Base-by-base conservation (phyloP, 2,113 vertebrate genomes). In the Lipotes vexillifer region DNA sequence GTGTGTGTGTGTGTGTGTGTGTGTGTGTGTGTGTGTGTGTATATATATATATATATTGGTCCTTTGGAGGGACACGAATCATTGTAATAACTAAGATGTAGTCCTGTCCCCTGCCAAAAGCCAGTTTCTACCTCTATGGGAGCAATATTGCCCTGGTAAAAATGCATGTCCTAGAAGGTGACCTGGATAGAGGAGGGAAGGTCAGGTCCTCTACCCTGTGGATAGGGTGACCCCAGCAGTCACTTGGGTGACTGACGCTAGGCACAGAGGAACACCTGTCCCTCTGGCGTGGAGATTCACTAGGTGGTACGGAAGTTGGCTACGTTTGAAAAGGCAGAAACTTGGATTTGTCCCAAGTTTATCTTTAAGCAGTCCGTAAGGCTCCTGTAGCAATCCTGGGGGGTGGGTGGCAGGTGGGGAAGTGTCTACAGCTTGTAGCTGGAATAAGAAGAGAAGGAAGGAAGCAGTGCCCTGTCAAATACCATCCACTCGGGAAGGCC, bases 1-100 rank as follows among this genome's bases (percentile, higher is more conserved):
- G 11, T 46, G 46, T 46, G 46, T 46, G 46, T 46, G 2, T 46
- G 2, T 46, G 6, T 44, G 1, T 46, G 0, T 27, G 7, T 21
- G 6, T 25, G 33, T 23, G 13, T 72, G 1, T 83, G 0, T 20
- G 9, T 68, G 9, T 17, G 1, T 52, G 3, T 15, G 4, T 52
- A 4, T 49, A 49, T 4, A 52, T 52, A 52, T 52, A 72, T 18
- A 8, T 36, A 33, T 41, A 8, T 21, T 36, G 15, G 12, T 75
- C 33, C 41, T 65, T 41, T 2, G 59, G 52, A 86, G 4, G 13
- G 29, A 3, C 61, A 25, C 5, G 23, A 46, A 27, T 59, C 10
- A 9, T 57, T 81, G 29, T 72, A 27, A 8, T 21, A 33, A 21
- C 4, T 27, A 57, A 33, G 7, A 31, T 31, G 78, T 84, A 8